Base-by-base conservation (phyloP, 2,113 vertebrate species). In the Cyphomyrus discorhynchus region DNA sequence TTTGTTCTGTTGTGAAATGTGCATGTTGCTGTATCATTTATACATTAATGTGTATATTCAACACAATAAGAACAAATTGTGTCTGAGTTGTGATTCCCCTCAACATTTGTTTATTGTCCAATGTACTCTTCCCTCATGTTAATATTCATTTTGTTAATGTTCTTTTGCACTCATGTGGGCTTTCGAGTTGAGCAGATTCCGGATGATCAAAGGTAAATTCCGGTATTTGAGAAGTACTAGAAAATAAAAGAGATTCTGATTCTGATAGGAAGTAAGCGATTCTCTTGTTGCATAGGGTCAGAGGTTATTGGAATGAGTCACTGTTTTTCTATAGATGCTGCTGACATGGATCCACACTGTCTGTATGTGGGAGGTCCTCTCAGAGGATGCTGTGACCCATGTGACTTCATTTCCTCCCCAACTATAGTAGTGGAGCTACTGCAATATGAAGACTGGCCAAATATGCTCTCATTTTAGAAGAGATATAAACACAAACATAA, bases 251-350 rank as follows among this genome's bases (percentile, higher is more conserved):
- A 49, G 8, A 74, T 77, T 31, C 10, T n/a, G 19, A 35, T 77
- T 31, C 5, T n/a, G 11, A 70, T 82, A 17, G n/a, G 5, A 24
- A 31, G 74, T 74, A 83, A 58, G 50, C 15, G 24, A 56, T 80
- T 42, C 35, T 74, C 35, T 11, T 56, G 15, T 56, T 83, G 10
- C 19, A 19, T 50, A 27, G 50, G 47, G 88, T 52, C 50, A 70
- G 42, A 74, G 87, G 66, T n/a, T 35, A 88, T 11, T 88, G 58
- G 77, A 31, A 83, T 89, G 88, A 89, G 49, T 89, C 88, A 89
- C 88, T n/a, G 49, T 82, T 82, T 66, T 82, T 89, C 49, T 53
- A 45, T 77, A 50, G 19, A 19, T 53, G 70, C 49, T n/a, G 19
- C 47, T 49, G 11, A 77, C 31, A 53, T 24, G 10, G 31, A 31